Percentiles rank a stretch among this genome's conserved stretches.
These are phyloP conservation scores for Pemphredon lugubris DNA, from an alignment of 2,888 invertebrate species.

Conservation along the genomic window DNA sequence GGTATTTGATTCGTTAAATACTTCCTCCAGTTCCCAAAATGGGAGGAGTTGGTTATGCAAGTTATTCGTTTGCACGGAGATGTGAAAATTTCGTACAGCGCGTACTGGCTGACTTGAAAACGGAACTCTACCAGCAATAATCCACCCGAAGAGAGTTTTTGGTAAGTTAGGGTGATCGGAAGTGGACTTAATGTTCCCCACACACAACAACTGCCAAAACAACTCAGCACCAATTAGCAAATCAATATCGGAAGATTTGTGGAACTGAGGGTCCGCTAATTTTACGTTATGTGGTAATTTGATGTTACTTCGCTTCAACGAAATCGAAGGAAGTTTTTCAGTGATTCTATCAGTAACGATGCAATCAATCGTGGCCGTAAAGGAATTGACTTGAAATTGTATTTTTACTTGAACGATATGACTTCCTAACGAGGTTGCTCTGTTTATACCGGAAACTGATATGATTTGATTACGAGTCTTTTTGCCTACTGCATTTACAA, in stretches of 20 bases:
- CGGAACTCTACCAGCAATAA: background rate
- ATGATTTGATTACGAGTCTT: background rate
- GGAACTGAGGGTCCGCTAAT: background rate
- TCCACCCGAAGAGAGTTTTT: background rate
- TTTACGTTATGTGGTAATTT: background rate
- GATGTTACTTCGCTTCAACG: too few species aligned
- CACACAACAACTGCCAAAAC: background rate
- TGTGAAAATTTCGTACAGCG: too few species aligned
- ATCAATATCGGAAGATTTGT: background rate
- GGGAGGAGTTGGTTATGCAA: background rate
- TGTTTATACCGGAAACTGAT: background rate
- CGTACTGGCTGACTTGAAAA: background rate
- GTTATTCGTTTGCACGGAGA: too few species aligned
- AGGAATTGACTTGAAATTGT: background rate
- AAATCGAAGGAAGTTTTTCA: background rate
- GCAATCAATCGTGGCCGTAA: background rate
- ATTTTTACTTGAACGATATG: background rate
- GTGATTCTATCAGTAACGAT: background rate
- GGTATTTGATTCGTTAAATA: too few species aligned
- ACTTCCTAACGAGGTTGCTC: background rate
- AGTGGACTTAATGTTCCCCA: background rate
- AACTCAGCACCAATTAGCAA: background rate
- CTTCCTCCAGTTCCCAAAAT: constrained; percentile 1
- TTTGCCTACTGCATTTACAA: background rate
- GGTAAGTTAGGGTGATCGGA: background rate